A percentile compares a stretch with the other conserved stretches of the same genome.
These are phyloP conservation scores for Micrastur ruficollis DNA, from an alignment of 2,797 vertebrate species.

Conservation along the genomic window DNA sequence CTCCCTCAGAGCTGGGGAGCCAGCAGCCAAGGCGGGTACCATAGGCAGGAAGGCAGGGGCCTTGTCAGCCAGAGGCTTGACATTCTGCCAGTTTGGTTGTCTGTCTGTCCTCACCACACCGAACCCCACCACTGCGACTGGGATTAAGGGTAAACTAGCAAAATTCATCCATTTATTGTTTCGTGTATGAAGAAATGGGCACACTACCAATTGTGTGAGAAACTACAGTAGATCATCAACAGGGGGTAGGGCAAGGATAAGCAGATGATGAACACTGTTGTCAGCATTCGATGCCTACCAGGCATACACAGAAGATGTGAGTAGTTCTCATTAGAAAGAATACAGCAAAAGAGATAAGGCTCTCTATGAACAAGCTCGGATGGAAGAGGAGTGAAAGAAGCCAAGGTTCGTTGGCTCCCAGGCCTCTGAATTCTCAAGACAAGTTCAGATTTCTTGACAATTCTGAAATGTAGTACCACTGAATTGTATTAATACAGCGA, in stretches of 20 bases:
- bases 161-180: not conserved
- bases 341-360: not conserved
- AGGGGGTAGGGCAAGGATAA: not conserved
- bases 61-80: not conserved
- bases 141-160: not conserved
- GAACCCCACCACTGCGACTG: not conserved
- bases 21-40: not conserved
- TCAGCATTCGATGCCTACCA: not conserved
- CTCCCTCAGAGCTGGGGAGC: not conserved
- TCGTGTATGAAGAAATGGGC: not conserved
- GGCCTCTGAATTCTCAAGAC: not conserved
- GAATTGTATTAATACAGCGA: not conserved
- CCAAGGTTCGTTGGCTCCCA: not conserved
- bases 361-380: not conserved
- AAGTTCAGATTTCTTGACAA: not conserved
- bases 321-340: not conserved
- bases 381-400: not conserved
- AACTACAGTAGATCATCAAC: not conserved
- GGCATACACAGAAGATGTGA: not conserved
- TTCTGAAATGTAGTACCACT: not conserved
- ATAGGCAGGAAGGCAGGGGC: not conserved
- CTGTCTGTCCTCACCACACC: not conserved
- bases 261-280: not conserved
- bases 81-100: not conserved
- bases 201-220: not conserved